These are phyloP conservation scores for Nothobranchius kuhntae DNA, from an alignment of 2,113 vertebrate genomes.

Conservation along the genomic window DNA sequence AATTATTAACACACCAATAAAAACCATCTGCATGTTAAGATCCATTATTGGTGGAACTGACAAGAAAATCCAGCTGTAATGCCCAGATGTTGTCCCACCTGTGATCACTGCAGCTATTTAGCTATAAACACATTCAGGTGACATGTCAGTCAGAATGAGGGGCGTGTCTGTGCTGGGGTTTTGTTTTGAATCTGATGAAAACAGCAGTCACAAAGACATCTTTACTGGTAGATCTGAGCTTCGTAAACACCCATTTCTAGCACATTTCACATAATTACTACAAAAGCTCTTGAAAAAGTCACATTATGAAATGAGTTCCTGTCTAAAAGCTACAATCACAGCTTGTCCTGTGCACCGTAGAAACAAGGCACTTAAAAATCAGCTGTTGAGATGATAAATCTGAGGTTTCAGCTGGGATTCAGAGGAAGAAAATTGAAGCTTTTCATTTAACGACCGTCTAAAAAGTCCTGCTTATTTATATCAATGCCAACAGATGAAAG, in stretches of 20 bases:
- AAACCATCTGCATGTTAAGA: neutral
- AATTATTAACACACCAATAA: slow-evolving; percentile 1
- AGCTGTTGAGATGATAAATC: slow-evolving; percentile 38
- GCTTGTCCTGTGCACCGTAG: slow-evolving; percentile 26
- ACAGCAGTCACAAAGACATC: slow-evolving; percentile 4
- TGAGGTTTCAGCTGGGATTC: slow-evolving; percentile 1
- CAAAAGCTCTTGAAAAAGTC: slow-evolving; percentile 29
- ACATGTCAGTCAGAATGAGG: slow-evolving; percentile 13
- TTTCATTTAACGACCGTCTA: slow-evolving; percentile 4
- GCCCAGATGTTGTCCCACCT: slow-evolving; percentile 32
- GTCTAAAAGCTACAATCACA: slow-evolving; percentile 40
- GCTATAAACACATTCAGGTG: slow-evolving; percentile 24
- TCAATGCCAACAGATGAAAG: neutral
- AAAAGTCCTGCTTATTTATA: neutral
- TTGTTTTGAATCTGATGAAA: neutral
- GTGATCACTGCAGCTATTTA: neutral
- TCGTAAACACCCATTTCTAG: slow-evolving; percentile 46
- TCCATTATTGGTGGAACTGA: slow-evolving; percentile 23
- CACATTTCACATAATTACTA: slow-evolving; percentile 1
- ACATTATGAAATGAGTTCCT: slow-evolving; percentile 44
- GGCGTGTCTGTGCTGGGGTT: neutral
- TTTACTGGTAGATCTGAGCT: slow-evolving; percentile 10
- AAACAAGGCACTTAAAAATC: slow-evolving; percentile 59
- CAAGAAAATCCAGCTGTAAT: slow-evolving; percentile 12
- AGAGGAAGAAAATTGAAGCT: slow-evolving; percentile 11